These are phyloP conservation scores for Stegastes partitus DNA, from an alignment of 2,113 vertebrate genomes.

Conservation along the genomic window DNA sequence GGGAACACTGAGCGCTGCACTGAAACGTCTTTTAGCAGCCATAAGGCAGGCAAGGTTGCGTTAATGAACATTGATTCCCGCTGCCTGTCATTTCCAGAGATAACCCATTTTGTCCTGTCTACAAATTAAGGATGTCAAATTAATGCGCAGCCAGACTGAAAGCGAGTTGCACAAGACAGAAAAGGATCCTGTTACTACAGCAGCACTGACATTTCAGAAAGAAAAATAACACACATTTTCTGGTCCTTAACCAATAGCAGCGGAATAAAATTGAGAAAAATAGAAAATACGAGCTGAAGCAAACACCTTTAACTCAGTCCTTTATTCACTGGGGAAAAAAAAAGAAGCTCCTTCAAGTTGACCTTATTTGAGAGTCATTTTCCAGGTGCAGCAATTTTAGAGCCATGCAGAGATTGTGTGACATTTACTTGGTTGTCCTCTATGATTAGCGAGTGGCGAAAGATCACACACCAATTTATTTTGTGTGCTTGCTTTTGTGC, in stretches of 20 bases:
- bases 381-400: too few relatives aligned
- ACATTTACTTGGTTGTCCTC: too few relatives aligned
- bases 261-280: background rate
- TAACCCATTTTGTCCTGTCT: conserved; percentile 10
- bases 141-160: conserved; percentile 16
- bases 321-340: background rate
- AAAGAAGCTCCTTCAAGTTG: background rate
- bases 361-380: background rate
- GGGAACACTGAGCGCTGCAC: background rate
- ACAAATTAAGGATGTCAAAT: conserved; percentile 28
- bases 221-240: background rate
- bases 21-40: background rate
- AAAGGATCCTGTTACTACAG: background rate
- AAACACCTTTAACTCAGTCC: conserved; percentile 4
- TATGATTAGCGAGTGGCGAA: too few relatives aligned
- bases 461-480: too few relatives aligned
- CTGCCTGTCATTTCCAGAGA: conserved; percentile 30
- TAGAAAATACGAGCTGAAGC: conserved; percentile 22
- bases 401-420: too few relatives aligned
- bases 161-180: conserved; percentile 10
- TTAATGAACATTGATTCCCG: conserved; percentile 21
- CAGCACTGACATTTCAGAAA: background rate
- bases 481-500: too few relatives aligned
- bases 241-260: background rate
- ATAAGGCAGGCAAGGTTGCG: background rate